Evolutionary conservation across 2,797 vertebrate species (phyloP), one percentile per base, ranked within the genome.

Genomic region (Merluccius polli): DNA sequence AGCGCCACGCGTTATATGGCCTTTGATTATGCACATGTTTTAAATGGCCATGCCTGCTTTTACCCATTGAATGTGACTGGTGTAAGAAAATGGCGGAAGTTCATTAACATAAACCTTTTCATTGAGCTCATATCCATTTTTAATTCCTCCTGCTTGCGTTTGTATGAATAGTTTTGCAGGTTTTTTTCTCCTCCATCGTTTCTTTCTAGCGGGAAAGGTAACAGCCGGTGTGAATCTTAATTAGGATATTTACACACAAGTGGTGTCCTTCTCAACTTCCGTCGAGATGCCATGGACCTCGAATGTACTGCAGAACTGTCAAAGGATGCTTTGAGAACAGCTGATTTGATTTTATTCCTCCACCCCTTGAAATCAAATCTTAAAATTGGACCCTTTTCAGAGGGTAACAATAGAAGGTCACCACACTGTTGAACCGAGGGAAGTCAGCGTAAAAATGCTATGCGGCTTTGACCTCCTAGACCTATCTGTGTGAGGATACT

Each of bases 1-100:
- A 94, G 94, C 87, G 92, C 95, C 87, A 96, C 94, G 13, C 95
- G 8, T 21, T 30, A 31, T 71, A 24, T 36, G 4, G 48, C 95
- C 91, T 92, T 44, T 59, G 95, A 96, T 93, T 95, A 95, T 84
- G 88, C 95, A 93, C 77, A 94, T 92, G 83, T 86, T 88, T 78
- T 44, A 15, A 59, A 59, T n/a, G 48, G 21, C 48, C 48, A 59
- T 59, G 48, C 21, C 7, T 59, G 48, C 48, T 59, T 59, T 59
- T n/a, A 59, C 48, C 21, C 48, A 59, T n/a, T 59, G 18, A 59
- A 59, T 59, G 48, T 59, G 21, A 12, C 76, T 79, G 78, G 79
- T 76, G 65, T 77, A 79, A 65, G 74, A 67, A 70, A 35, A 70
- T n/a, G n/a, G 30, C 38, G 70, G 67, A 36, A 15, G 24, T 32